phyloP scores from a whole-genome alignment of 2,113 vertebrate species.

The Mohoua ochrocephala region DNA sequence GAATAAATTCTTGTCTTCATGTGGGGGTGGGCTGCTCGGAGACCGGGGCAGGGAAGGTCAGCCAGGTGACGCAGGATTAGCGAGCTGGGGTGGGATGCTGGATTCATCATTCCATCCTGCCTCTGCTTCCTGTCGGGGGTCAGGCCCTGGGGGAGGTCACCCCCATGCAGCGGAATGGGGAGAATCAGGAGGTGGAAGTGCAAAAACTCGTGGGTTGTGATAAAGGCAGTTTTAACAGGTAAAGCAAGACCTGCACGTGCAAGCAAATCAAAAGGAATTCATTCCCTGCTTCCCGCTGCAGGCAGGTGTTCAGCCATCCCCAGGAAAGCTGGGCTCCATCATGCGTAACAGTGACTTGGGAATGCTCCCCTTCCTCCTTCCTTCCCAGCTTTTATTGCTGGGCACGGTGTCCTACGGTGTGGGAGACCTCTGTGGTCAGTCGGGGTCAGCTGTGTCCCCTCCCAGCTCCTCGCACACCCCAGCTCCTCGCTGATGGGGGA shows the following conservation, averaged over 20 bases:
- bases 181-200: not conserved
- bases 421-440: not conserved
- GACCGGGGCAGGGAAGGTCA: not conserved
- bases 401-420: accelerated
- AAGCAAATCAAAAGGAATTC: not conserved
- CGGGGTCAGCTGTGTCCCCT: accelerated
- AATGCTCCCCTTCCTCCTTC: not conserved
- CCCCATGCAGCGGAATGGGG: accelerated
- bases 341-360: accelerated
- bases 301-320: not conserved
- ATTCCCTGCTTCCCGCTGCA: not conserved
- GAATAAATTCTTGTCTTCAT: not conserved
- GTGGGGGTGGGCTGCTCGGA: not conserved
- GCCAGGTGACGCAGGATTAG: not conserved
- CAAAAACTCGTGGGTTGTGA: not conserved
- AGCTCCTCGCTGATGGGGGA: too few species aligned
- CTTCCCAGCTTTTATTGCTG: not conserved
- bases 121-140: accelerated
- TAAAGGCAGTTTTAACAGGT: not conserved
- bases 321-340: not conserved
- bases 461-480: not conserved
- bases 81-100: not conserved
- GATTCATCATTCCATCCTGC: not conserved
- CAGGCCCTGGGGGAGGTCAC: accelerated
- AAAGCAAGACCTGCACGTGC: not conserved